These are phyloP conservation scores for Scolopax rusticola DNA, from an alignment of 2,797 vertebrate genomes.

Conservation along the genomic window DNA sequence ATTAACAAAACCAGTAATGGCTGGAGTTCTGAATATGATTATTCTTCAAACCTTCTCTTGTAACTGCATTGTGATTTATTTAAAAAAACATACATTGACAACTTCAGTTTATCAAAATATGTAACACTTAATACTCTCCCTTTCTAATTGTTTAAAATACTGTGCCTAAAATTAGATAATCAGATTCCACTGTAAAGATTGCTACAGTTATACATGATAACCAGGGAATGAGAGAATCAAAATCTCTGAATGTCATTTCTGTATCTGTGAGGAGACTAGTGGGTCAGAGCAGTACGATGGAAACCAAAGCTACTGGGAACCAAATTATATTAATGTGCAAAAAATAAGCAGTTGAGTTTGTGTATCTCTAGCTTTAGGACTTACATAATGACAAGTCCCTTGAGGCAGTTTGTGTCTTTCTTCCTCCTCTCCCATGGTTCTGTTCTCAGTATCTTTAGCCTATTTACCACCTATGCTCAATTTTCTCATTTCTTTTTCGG, in stretches of 20 bases:
- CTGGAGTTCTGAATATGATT: conserved; percentile 15
- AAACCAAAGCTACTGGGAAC: neutral
- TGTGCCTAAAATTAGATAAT: neutral
- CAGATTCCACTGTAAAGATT: neutral
- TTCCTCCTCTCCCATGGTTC: neutral
- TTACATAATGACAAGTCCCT: neutral
- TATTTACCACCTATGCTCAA: neutral
- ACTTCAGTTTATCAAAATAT: neutral
- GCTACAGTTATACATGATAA: fast-evolving
- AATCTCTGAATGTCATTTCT: neutral
- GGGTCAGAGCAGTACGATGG: neutral
- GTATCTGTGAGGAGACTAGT: neutral
- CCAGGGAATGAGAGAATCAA: neutral
- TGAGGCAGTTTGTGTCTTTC: neutral
- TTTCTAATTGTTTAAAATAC: neutral
- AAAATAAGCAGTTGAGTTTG: neutral
- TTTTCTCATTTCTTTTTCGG: neutral
- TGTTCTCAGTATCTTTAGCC: neutral
- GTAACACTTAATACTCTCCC: neutral
- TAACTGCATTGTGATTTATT: neutral
- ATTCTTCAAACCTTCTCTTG: neutral
- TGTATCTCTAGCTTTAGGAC: neutral
- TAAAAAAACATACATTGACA: neutral
- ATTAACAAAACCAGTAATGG: conserved; percentile 41
- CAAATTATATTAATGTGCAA: neutral